Conservation (phyloP, 2,113 vertebrate genomes). For the Potamarius usumacintae region DNA sequence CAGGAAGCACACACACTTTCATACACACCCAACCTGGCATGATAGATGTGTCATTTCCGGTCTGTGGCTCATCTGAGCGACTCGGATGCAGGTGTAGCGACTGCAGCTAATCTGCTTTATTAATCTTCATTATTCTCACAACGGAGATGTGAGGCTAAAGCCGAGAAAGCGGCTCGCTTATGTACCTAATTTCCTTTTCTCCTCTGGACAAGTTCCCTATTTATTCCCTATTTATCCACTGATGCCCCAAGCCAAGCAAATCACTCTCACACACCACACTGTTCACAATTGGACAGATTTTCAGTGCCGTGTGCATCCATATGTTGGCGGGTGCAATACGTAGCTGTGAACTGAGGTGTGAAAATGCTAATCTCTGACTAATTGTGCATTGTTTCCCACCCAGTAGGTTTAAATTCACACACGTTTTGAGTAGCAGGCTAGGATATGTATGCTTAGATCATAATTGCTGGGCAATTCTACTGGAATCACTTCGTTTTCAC, state of each 20-base stretch:
- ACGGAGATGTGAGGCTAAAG: not conserved
- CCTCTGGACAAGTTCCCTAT: not conserved
- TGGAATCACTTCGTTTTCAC: not conserved
- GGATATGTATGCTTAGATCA: slow-evolving; percentile 3
- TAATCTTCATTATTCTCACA: slow-evolving; percentile 51
- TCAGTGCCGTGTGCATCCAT: slow-evolving; percentile 27
- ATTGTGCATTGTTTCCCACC: slow-evolving; percentile 32
- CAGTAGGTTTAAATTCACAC: slow-evolving; percentile 20
- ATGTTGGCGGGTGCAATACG: not conserved
- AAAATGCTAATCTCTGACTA: slow-evolving; percentile 34
- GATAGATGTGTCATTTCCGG: not conserved
- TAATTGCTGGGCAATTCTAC: not conserved
- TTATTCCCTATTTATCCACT: not conserved
- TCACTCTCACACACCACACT: not conserved
- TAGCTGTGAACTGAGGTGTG: slow-evolving; percentile 41
- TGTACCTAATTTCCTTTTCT: not conserved
- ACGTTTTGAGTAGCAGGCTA: slow-evolving; percentile 7
- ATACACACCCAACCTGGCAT: not conserved
- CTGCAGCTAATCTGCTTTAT: slow-evolving; percentile 35
- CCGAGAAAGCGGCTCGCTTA: not conserved
- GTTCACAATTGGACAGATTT: slow-evolving; percentile 36
- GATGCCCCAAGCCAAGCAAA: no score
- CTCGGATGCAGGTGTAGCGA: slow-evolving; percentile 28
- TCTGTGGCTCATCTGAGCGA: not conserved
- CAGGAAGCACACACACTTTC: not conserved